phyloP scores from a whole-genome alignment of 2,113 vertebrate genomes.

The Seriola dumerili region DNA sequence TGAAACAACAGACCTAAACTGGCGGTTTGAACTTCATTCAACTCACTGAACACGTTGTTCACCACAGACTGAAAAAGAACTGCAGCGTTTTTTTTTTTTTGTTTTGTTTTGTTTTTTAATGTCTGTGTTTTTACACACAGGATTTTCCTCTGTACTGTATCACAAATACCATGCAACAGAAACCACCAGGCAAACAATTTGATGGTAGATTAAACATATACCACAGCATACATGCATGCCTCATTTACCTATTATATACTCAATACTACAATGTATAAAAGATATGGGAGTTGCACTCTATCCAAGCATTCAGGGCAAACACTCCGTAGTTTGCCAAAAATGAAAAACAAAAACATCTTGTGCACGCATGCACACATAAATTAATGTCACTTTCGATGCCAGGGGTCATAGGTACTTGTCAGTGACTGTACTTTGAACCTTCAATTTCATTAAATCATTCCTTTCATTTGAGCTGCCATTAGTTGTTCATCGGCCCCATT shows the following conservation, averaged over 20 bases:
- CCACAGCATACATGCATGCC: conserved; percentile 7
- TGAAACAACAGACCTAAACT: conserved; percentile 37
- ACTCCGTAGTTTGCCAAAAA: not conserved
- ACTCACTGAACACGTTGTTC: not conserved
- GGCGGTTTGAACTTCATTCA: not conserved
- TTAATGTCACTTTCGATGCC: conserved; percentile 15
- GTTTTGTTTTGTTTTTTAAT: not conserved
- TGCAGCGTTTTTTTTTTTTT: not conserved
- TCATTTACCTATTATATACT: not conserved
- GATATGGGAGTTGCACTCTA: conserved; percentile 3
- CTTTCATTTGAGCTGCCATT: conserved; percentile 47
- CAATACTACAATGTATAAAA: not conserved
- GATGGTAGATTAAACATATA: conserved; percentile 14
- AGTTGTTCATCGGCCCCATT: conserved; percentile 43
- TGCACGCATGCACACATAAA: not conserved
- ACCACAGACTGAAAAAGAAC: not conserved
- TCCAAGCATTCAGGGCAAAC: conserved; percentile 3
- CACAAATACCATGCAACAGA: not conserved
- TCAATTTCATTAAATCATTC: conserved; percentile 31
- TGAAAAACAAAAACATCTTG: not conserved
- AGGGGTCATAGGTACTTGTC: conserved; percentile 21
- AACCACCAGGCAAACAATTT: conserved; percentile 23
- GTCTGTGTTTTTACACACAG: not conserved
- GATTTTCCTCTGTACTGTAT: not conserved
- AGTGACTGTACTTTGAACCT: conserved; percentile 32